A percentile compares a stretch with the other conserved stretches of the same genome.
phyloP scores from a whole-genome alignment of 2,113 vertebrate genomes.

The Raja brachyura region DNA sequence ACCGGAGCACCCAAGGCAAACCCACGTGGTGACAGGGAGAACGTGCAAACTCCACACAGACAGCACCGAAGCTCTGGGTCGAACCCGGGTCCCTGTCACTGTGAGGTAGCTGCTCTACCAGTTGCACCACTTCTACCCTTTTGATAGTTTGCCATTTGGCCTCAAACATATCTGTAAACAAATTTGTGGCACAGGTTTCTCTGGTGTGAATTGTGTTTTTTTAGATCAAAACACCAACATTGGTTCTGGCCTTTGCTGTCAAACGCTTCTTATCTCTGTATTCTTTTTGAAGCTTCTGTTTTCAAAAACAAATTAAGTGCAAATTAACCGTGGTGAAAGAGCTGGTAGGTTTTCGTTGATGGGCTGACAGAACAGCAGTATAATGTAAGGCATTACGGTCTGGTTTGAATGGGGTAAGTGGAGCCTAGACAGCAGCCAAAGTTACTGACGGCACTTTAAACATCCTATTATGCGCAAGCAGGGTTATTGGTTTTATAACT shows the following conservation, averaged over 20 bases:
- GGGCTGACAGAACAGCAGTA: not conserved
- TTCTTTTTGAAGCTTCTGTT: not conserved
- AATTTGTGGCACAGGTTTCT: not conserved
- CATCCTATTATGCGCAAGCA: not conserved
- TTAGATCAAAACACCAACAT: not conserved
- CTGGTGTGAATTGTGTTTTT: not conserved
- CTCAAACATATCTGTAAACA: too few relatives aligned
- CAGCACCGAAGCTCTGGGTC: too few relatives aligned
- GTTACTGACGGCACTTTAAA: not conserved
- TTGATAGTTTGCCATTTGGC: not conserved
- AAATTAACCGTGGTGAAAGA: conserved; percentile 18
- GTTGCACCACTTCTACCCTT: not conserved
- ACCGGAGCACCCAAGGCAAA: too few relatives aligned
- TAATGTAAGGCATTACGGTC: not conserved
- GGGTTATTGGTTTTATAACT: conserved; percentile 16
- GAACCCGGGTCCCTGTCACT: too few relatives aligned
- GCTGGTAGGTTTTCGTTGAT: conserved; percentile 7
- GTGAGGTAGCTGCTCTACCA: too few relatives aligned
- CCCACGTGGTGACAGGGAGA: too few relatives aligned
- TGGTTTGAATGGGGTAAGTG: not conserved
- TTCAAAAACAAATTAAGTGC: not conserved
- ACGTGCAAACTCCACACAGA: too few relatives aligned
- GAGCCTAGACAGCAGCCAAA: not conserved
- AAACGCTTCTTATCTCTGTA: not conserved
- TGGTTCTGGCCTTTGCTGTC: not conserved